Conservation (phyloP, 1,140 invertebrate species). For the Aporrectodea caliginosa region DNA sequence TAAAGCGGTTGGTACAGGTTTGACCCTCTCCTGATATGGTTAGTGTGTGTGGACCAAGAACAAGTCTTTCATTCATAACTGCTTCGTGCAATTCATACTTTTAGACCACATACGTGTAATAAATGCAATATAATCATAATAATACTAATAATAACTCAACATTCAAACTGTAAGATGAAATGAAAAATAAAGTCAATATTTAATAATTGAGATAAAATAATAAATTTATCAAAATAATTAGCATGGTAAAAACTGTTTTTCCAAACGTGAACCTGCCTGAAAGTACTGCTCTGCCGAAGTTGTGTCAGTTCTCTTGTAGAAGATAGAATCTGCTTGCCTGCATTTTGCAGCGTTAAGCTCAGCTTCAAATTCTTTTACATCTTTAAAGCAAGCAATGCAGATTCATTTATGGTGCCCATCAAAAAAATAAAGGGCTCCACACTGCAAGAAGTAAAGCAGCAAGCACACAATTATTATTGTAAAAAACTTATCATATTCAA, state of each 20-base stretch:
- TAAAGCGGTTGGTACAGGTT: too few species aligned
- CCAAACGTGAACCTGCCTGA: constrained; percentile 58
- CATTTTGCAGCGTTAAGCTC: background rate
- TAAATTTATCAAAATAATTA: too few species aligned
- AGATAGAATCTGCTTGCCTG: constrained; percentile 61
- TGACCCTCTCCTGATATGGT: too few species aligned
- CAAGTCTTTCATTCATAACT: too few species aligned
- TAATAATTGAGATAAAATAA: background rate
- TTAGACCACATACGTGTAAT: background rate
- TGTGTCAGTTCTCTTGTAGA: constrained; percentile 93
- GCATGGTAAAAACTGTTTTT: too few species aligned
- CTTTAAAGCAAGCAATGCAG: background rate
- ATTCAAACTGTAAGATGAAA: background rate
- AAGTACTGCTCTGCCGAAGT: constrained; percentile 97
- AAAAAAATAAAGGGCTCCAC: background rate
- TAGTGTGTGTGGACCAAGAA: too few species aligned
- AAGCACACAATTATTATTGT: background rate
- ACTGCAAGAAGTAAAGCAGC: background rate
- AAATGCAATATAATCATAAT: background rate
- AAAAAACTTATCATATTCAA: background rate
- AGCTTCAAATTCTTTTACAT: background rate
- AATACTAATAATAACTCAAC: background rate
- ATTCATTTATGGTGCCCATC: background rate
- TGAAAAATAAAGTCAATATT: constrained; percentile 1
- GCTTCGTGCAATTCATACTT: too few species aligned